Percentiles rank a stretch among this genome's conserved stretches.
Conservation (phyloP, 1,140 invertebrate genomes). For the Drosophila orosa region DNA sequence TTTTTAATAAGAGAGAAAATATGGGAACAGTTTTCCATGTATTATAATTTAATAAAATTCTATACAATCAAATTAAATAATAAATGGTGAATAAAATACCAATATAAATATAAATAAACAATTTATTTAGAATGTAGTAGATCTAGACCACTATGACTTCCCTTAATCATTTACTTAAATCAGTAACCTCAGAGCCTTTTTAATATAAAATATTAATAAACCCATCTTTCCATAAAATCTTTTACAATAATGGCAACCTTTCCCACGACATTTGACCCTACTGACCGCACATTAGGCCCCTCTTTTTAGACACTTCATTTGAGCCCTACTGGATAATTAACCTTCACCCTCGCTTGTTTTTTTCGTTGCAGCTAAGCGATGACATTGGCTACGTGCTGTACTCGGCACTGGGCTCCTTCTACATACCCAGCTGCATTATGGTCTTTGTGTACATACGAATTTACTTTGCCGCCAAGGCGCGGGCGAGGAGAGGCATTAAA, state of each 20-base stretch:
- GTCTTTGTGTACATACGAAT: slow-evolving; percentile 99
- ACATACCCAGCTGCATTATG: slow-evolving; percentile 99
- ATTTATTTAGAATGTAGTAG: too few species aligned
- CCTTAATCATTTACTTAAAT: background rate
- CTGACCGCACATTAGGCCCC: slow-evolving; percentile 7
- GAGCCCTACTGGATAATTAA: slow-evolving; percentile 29
- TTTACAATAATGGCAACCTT: background rate
- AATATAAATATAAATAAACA: too few species aligned
- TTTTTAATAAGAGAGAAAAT: too few species aligned
- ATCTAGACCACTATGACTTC: too few species aligned
- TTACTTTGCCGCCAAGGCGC: slow-evolving; percentile 97
- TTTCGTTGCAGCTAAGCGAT: slow-evolving; percentile 91
- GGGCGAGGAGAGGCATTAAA: slow-evolving; percentile 92
- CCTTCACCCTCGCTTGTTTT: background rate
- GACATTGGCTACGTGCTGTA: slow-evolving; percentile 99
- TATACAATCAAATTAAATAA: too few species aligned
- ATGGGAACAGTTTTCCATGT: too few species aligned
- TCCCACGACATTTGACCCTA: slow-evolving; percentile 1
- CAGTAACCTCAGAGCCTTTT: background rate
- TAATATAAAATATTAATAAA: background rate
- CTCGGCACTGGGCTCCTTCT: slow-evolving; percentile 98
- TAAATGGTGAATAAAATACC: too few species aligned
- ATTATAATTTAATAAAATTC: too few species aligned
- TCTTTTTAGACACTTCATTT: slow-evolving; percentile 10
- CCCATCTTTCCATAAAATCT: too few species aligned